Conservation (phyloP, 2,888 invertebrate species). For the Andrena hattorfiana region DNA sequence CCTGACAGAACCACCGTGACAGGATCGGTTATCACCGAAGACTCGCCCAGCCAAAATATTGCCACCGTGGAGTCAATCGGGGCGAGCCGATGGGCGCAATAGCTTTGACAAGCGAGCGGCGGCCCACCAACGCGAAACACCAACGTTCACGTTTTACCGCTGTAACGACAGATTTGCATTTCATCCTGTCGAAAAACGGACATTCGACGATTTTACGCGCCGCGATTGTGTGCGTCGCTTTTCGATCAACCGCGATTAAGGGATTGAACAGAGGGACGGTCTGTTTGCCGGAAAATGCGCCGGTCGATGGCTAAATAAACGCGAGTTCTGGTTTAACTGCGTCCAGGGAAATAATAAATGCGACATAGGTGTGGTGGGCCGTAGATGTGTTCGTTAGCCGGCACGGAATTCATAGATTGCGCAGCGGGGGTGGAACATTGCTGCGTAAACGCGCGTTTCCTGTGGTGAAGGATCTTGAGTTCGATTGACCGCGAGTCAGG, state of each 20-base stretch:
- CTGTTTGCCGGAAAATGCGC: neutral
- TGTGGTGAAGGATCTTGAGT: neutral
- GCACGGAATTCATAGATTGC: neutral
- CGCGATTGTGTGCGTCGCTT: neutral
- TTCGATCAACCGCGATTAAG: neutral
- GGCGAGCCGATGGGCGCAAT: neutral
- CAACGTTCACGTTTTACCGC: neutral
- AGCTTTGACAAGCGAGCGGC: neutral
- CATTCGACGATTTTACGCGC: neutral
- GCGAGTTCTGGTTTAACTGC: neutral
- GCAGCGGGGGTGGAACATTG: neutral
- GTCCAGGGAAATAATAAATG: constrained; percentile 22
- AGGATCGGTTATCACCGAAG: neutral
- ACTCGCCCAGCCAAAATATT: neutral
- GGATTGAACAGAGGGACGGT: neutral
- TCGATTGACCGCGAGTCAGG: constrained; percentile 8
- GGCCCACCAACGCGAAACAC: neutral
- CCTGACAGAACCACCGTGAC: neutral
- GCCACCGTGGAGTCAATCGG: neutral
- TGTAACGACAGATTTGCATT: neutral
- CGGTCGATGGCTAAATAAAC: neutral
- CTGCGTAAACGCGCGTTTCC: neutral
- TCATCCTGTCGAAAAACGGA: neutral
- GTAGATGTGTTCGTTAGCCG: neutral
- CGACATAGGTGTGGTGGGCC: neutral